Evolutionary conservation across 2,113 vertebrate species (phyloP).

Genomic region (Anser brachyrhynchus): DNA sequence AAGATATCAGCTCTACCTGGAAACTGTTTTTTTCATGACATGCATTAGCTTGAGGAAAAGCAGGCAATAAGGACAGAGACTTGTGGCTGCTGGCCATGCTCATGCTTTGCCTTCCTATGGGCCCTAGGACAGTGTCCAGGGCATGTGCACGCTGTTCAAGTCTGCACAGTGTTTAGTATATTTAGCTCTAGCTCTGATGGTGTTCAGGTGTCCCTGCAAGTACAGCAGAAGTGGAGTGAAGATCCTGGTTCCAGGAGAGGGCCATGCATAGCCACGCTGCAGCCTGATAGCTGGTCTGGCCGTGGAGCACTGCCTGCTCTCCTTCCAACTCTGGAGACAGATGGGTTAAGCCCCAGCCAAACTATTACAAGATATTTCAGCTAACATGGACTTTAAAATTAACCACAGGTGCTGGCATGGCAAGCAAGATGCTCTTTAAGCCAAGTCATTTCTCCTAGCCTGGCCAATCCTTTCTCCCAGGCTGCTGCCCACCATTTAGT

Average conservation of each 20-base stretch:
- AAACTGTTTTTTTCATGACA: background rate
- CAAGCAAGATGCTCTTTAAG: background rate
- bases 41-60: background rate
- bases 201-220: background rate
- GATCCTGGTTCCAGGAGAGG: background rate
- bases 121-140: background rate
- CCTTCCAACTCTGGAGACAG: background rate
- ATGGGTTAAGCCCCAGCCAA: background rate
- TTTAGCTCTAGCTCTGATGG: background rate
- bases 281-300: background rate
- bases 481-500: background rate
- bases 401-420: background rate
- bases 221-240: background rate
- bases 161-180: background rate
- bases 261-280: fast-evolving
- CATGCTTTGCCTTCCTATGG: background rate
- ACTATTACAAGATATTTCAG: background rate
- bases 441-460: background rate
- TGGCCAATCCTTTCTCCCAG: background rate
- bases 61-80: background rate
- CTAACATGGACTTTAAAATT: background rate
- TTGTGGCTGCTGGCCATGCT: background rate
- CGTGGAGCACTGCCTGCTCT: background rate
- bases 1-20: background rate
- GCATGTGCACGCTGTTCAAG: background rate